Base-by-base conservation (phyloP, 1,140 invertebrate genomes). In the Pemphigus obesinymphae region DNA sequence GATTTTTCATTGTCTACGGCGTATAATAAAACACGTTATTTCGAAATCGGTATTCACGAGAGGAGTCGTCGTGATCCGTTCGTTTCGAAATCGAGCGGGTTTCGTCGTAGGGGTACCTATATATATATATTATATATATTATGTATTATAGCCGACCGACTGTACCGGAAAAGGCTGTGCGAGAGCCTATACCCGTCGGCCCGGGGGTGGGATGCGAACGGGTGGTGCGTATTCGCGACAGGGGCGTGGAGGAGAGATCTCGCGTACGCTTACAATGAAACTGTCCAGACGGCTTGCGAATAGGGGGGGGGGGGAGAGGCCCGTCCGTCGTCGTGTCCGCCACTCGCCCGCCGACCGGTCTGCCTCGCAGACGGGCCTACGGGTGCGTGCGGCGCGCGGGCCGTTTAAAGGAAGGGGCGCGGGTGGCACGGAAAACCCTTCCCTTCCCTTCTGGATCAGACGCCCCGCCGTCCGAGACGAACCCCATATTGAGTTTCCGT, bases 271-370 rank as follows among this genome's bases (percentile, higher is more conserved):
- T n/a, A n/a, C n/a, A n/a, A n/a, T n/a, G n/a, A n/a, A n/a, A n/a
- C n/a, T n/a, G 55, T 61, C 76, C 76, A 80, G 76, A 80, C 76
- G 20, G 23, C 13, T 55, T 80, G 76, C 76, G 50, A 50, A n/a
- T n/a, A n/a, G n/a, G n/a, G n/a, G n/a, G n/a, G n/a, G n/a, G n/a
- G n/a, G n/a, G n/a, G n/a, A n/a, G n/a, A n/a, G n/a, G n/a, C n/a
- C n/a, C n/a, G n/a, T n/a, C n/a, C n/a, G n/a, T n/a, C n/a, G n/a
- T n/a, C n/a, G n/a, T n/a, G 73, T 3, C 73, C 73, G 13, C 31
- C 50, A 1, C 73, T 40, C 13, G 37, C 37, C 73, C 73, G 20
- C 26, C 76, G 23, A 45, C 55, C 76, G 20, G 55, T 80, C 55
- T 63, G 29, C n/a, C 15, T 29, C 37, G 55, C 76, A 63, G 76